A percentile compares a stretch with the other conserved stretches of the same genome.
Conservation (phyloP, 2,797 vertebrate genomes). For the Platyrinchus mystaceus region DNA sequence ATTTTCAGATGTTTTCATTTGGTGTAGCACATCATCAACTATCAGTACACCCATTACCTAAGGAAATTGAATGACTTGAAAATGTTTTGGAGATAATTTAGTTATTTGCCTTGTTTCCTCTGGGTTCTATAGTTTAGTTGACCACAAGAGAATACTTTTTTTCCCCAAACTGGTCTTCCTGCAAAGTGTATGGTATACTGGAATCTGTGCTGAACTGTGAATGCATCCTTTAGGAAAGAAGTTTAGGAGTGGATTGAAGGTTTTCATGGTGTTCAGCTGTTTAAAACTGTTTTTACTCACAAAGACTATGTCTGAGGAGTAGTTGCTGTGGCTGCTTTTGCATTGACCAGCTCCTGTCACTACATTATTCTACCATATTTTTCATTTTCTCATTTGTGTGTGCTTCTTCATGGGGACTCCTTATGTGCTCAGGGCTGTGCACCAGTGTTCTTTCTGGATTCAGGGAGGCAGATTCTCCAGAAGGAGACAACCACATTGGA, state of each 20-base stretch:
- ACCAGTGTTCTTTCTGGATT: not conserved
- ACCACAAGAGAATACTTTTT: not conserved
- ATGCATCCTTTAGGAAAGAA: not conserved
- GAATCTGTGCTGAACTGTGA: not conserved
- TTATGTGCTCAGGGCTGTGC: not conserved
- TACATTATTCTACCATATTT: not conserved
- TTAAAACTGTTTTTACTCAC: not conserved
- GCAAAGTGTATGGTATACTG: not conserved
- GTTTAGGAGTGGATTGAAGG: not conserved
- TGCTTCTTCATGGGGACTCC: not conserved
- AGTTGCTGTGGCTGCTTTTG: not conserved
- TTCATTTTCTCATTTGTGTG: not conserved
- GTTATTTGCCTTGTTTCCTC: not conserved
- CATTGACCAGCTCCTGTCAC: not conserved
- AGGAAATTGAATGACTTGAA: not conserved
- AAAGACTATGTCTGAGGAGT: not conserved
- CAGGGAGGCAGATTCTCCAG: not conserved
- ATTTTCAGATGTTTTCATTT: not conserved
- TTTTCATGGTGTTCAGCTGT: not conserved
- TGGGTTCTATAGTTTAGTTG: not conserved
- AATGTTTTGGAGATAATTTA: not conserved
- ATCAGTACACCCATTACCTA: not conserved
- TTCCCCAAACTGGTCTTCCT: not conserved
- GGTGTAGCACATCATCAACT: not conserved
- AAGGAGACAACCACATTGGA: rapidly evolving